Conservation (phyloP, 2,888 invertebrate genomes). For the Drosophila kuntzei region DNA sequence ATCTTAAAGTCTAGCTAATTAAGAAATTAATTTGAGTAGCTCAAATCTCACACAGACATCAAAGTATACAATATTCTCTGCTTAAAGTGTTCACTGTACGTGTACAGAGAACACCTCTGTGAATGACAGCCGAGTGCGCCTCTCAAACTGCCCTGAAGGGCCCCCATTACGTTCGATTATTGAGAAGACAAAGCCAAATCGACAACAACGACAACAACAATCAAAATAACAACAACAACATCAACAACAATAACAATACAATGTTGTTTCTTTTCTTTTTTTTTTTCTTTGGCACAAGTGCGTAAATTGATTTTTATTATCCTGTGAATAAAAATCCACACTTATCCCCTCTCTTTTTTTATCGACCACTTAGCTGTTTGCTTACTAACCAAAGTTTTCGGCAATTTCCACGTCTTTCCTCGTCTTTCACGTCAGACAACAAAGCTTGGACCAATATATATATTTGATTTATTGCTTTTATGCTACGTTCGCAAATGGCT, state of each 20-base stretch:
- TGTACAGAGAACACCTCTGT: conserved; percentile 37
- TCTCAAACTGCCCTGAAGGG: conserved; percentile 16
- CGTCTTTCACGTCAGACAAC: conserved; percentile 27
- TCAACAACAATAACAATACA: conserved; percentile 15
- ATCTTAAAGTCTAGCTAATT: background rate
- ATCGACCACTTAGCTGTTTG: conserved; percentile 35
- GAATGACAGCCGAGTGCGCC: conserved; percentile 36
- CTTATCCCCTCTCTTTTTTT: conserved; percentile 5
- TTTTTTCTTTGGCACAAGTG: conserved; percentile 42
- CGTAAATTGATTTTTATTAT: conserved; percentile 68
- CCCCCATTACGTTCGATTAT: conserved; percentile 58
- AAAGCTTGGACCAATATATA: conserved; percentile 50
- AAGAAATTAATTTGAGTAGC: background rate
- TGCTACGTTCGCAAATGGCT: conserved; percentile 44
- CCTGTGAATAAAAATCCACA: conserved; percentile 42
- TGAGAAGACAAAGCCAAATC: conserved; percentile 45
- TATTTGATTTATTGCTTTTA: conserved; percentile 65
- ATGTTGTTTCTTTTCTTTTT: conserved; percentile 10
- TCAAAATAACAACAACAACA: conserved; percentile 26
- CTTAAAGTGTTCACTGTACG: conserved; percentile 19
- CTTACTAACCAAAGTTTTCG: conserved; percentile 51
- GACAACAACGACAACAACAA: too few relatives aligned
- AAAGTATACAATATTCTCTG: background rate
- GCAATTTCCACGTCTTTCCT: conserved; percentile 38
- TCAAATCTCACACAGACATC: background rate